phyloP scores from a whole-genome alignment of 2,797 vertebrate species.

The Scomberomorus guttatus region DNA sequence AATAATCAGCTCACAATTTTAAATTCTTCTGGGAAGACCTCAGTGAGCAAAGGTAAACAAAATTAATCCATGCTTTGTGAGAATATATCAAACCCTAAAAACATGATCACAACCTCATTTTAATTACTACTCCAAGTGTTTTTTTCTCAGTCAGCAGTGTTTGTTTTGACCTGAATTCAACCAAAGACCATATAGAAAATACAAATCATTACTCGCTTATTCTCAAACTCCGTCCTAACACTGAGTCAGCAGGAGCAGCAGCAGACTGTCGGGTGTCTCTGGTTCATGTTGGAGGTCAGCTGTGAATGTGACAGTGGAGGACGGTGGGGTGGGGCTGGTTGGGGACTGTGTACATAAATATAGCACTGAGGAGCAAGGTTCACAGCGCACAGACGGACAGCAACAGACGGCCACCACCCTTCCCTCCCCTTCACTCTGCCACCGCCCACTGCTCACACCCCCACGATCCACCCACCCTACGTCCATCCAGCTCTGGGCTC shows the following conservation, averaged over 20 bases:
- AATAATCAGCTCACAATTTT: not conserved
- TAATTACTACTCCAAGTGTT: not conserved
- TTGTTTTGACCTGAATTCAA: not conserved
- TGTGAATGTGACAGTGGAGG: constrained; percentile 52
- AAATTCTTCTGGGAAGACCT: not conserved
- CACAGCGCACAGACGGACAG: constrained; percentile 80
- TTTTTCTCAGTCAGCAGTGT: not conserved
- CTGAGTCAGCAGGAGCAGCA: constrained; percentile 36
- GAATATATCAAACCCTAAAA: not conserved
- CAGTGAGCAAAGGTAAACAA: not conserved
- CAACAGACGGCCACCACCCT: constrained; percentile 69
- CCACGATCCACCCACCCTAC: not conserved
- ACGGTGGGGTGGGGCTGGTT: not conserved
- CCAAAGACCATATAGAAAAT: not conserved
- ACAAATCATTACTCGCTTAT: not conserved
- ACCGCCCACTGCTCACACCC: constrained; percentile 1
- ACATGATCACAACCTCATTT: not conserved
- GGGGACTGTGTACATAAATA: constrained; percentile 69
- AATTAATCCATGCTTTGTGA: not conserved
- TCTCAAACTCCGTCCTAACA: not conserved
- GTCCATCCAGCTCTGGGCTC: not conserved
- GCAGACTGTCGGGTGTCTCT: not conserved
- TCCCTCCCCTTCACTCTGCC: constrained; percentile 29
- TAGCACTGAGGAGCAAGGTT: constrained; percentile 74
- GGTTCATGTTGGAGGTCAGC: constrained; percentile 61